Evolutionary conservation across 2,888 invertebrate genomes (phyloP), one percentile per base, ranked within the genome.

Genomic region (Trimorus sp.): DNA sequence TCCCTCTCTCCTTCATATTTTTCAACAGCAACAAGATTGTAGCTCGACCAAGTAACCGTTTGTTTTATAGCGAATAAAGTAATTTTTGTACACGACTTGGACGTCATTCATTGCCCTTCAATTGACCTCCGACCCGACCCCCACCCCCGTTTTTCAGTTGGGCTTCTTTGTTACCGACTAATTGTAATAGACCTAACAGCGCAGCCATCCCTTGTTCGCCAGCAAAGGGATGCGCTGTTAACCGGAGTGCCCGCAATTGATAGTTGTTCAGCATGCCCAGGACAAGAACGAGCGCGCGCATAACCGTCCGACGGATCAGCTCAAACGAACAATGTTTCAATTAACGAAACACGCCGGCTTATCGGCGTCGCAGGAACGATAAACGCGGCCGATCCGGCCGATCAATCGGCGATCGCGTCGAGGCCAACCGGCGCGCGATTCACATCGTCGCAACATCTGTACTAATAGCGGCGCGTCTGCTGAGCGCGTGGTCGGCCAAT

Each of bases 261-360:
- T 70, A 68, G 69, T 79, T 68, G 65, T 79, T 73, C 62, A 74
- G 79, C 79, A 79, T 79, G 79, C 54, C 74, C 15, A 69, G 71
- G 69, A 58, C 48, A 53, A 66, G 60, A 62, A 45, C 58, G 62
- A 40, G 48, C 7, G 6, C 5, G 45, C 36, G 45, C 56, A 36
- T 59, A 49, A 49, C 49, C 36, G 12, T 49, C 12, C 11, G 36
- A 58, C 48, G 58, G 56, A 45, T 68, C 45, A 37, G 56, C 56
- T 68, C 42, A 56, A 68, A 14, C 49, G 59, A 69, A 58, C 38
- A 69, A 59, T 69, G 38, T 40, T 51, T 69, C 38, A 69, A 69
- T 69, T 49, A 56, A 48, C 49, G 26, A 37, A 37, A 37, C 51
- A 11, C 40, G 15, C 38, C n/a, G 7, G 11, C 63, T 38, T 65